Conservation (phyloP, 2,888 invertebrate species). For the Drosophila algonquin region DNA sequence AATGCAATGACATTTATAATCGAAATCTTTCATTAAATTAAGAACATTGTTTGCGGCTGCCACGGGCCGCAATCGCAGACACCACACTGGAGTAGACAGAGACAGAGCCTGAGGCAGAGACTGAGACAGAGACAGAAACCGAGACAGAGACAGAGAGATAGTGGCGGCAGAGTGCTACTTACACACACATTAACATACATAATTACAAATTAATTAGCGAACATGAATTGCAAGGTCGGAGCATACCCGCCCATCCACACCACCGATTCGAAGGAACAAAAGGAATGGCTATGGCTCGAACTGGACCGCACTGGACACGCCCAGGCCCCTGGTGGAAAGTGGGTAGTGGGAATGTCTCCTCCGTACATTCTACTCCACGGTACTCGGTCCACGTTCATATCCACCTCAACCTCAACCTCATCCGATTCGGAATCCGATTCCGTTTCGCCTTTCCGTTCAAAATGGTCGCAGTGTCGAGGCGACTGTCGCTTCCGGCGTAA, state of each 20-base stretch:
- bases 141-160: not conserved
- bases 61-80: conserved; percentile 14
- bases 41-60: conserved; percentile 66
- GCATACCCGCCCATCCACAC: not conserved
- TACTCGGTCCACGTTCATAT: conserved; percentile 20
- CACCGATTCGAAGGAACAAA: not conserved
- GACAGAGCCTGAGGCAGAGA: not conserved
- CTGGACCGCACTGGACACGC: conserved; percentile 3
- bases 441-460: conserved; percentile 37
- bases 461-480: conserved; percentile 60
- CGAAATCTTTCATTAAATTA: conserved; percentile 78
- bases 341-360: not conserved
- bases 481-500: conserved; percentile 71
- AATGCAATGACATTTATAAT: conserved; percentile 72
- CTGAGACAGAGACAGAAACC: not conserved
- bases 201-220: conserved; percentile 77
- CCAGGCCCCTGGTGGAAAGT: not conserved
- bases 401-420: conserved; percentile 28
- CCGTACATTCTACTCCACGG: not conserved
- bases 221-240: conserved; percentile 72
- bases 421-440: conserved; percentile 36
- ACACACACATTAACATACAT: conserved; percentile 70
- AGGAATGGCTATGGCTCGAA: not conserved
- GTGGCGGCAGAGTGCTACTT: conserved; percentile 31
- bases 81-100: conserved; percentile 1